Evolutionary conservation across 2,797 vertebrate genomes (phyloP), one percentile per base, ranked within the genome.

Genomic region (Myiothlypis chrysogaster): DNA sequence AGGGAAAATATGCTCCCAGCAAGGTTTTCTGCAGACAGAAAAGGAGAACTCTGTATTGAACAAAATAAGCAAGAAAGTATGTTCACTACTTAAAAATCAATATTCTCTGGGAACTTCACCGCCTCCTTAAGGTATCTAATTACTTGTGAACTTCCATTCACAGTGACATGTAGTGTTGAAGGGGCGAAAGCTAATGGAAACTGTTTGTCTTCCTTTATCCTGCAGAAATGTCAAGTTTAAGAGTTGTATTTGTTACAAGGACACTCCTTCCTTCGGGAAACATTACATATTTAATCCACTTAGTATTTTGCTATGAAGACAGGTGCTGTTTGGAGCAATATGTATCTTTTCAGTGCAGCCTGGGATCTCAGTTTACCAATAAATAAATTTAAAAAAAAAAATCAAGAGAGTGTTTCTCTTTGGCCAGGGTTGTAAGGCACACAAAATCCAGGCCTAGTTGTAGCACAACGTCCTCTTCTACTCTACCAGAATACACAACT

Each of bases 131-230:
- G 24, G 65, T 91, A 87, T 80, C 41, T 91, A 83, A 93, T 96
- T 96, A 86, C 80, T 70, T 52, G 34, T 41, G 76, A 92, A 61
- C 76, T 68, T 97, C 69, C 79, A 69, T 92, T 92, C 82, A n/a
- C 34, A 43, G 76, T 59, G 83, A 64, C 66, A 60, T 8, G 41
- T 22, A 46, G 7, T 15, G 22, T 64, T 68, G 30, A 70, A 78
- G 43, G 57, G 50, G 57, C 21, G n/a, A 90, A 91, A 81, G 61
- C 35, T 78, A 80, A 63, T 44, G 55, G 75, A 53, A 86, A n/a
- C 72, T 65, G 30, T 81, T 90, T 77, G 49, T 81, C 76, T 87
- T 87, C 55, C 69, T 87, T 89, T 80, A 93, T 81, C 8, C 43
- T 19, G n/a, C 14, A 63, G 44, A 93, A 93, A 70, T 56, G 71